Conservation (phyloP, 2,888 invertebrate genomes). For the Acronicta alni region DNA sequence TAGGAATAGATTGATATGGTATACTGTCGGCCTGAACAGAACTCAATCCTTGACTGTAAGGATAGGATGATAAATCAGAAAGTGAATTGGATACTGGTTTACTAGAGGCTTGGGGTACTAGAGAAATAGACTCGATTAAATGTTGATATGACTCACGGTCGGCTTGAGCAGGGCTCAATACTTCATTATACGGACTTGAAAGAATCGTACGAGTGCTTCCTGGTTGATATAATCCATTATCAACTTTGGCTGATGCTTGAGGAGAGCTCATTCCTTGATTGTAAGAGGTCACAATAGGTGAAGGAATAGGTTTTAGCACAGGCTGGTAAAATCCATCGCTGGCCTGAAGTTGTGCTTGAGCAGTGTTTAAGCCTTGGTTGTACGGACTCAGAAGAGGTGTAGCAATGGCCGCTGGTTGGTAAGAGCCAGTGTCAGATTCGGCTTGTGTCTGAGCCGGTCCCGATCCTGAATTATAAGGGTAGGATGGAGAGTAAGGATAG, state of each 20-base stretch:
- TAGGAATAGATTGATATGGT: slow-evolving; percentile 17
- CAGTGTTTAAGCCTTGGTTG: slow-evolving; percentile 15
- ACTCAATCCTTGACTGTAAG: slow-evolving; percentile 8
- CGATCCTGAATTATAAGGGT: slow-evolving; percentile 23
- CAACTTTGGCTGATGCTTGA: not conserved
- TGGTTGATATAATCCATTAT: slow-evolving; percentile 17
- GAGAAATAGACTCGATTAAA: slow-evolving; percentile 24
- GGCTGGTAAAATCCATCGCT: not conserved
- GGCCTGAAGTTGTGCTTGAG: not conserved
- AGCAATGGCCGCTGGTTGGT: slow-evolving; percentile 1
- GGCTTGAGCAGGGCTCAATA: slow-evolving; percentile 14
- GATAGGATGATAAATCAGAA: slow-evolving; percentile 14
- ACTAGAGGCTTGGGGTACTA: slow-evolving; percentile 2
- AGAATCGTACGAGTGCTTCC: not conserved
- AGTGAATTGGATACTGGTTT: slow-evolving; percentile 1
- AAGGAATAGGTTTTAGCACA: not conserved
- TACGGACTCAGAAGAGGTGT: slow-evolving; percentile 6
- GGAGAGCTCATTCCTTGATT: not conserved
- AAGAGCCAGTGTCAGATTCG: slow-evolving; percentile 20
- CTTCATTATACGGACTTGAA: slow-evolving; percentile 22
- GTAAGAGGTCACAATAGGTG: not conserved
- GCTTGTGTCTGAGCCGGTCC: slow-evolving; percentile 29
- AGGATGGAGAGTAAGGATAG: slow-evolving; percentile 25
- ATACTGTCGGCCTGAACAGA: not conserved
- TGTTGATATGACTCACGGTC: slow-evolving; percentile 34